Percentiles rank a stretch among this genome's conserved stretches.
Conservation (phyloP, 1,140 invertebrate genomes). For the Drosophila parabipectinata region DNA sequence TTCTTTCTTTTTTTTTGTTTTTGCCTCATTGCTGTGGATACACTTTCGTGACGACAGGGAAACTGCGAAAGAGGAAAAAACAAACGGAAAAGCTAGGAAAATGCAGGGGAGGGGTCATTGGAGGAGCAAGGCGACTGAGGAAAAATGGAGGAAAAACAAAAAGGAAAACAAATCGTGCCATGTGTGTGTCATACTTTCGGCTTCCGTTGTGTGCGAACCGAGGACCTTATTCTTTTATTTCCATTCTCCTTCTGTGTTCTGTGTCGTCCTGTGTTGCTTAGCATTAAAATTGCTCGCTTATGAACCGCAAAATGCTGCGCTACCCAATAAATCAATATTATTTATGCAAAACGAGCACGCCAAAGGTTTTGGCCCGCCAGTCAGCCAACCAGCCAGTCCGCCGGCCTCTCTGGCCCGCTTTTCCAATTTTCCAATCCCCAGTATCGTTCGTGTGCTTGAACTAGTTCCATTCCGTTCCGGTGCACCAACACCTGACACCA, state of each 20-base stretch:
- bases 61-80: conserved; percentile 42
- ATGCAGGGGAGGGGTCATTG: background rate
- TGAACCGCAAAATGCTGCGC: conserved; percentile 76
- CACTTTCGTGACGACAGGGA: conserved; percentile 47
- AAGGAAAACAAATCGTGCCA: conserved; percentile 50
- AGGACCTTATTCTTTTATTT: conserved; percentile 28
- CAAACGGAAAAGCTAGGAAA: conserved; percentile 15
- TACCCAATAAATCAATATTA: conserved; percentile 79
- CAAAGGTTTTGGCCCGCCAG: conserved; percentile 27
- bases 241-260: conserved; percentile 12
- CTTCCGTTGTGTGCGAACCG: conserved; percentile 22
- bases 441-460: conserved; percentile 59
- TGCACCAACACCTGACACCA: conserved; percentile 34
- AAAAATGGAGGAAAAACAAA: conserved; percentile 5
- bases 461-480: conserved; percentile 50
- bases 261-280: conserved; percentile 21
- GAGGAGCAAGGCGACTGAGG: background rate
- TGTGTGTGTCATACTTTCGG: conserved; percentile 55
- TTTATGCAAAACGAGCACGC: conserved; percentile 72
- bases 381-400: background rate
- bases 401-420: conserved; percentile 26
- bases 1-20: conserved; percentile 15
- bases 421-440: conserved; percentile 38
- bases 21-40: background rate
- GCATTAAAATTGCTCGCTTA: conserved; percentile 68